Base-by-base conservation (phyloP, 1,140 invertebrate species). In the Artemia franciscana region DNA sequence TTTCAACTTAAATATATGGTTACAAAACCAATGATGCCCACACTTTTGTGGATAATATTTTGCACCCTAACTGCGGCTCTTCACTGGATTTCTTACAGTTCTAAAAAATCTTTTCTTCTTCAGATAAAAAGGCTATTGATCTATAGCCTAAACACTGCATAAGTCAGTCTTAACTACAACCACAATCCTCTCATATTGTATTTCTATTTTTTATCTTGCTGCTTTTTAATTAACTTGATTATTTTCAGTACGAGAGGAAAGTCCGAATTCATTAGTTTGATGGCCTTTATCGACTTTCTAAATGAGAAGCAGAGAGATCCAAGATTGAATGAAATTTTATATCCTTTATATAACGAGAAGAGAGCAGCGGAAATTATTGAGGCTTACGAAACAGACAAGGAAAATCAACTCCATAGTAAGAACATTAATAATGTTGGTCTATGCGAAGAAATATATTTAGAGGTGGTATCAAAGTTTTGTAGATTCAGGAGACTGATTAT, bases 281-380 rank as follows among this genome's bases (percentile, higher is more conserved):
- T 86, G 7, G 88, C 93, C 72, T 83, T 98, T 66, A 86, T 97
- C 26, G 86, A 85, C 63, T 98, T 98, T 73, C 75, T 98, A 67
- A 99, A 99, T 75, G 92, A 98, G 74, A 93, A 93, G 73, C 96
- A 99, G 75, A 80, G 96, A 63, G 96, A 99, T 80, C 94, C 94
- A 3, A 81, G 95, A 28, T 79, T 99, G 58, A 99, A 99, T 76
- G 96, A 99, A 80, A 99, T 99, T 72, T 78, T 99, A 9, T 98
- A 91, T 76, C 96, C 96, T 3, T 79, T 96, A 26, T 98, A 97
- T 71, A 91, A 98, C 71, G 87, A 92, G 67, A 92, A 92, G 71
- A 78, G 94, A 69, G 90, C 90, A 5, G 74, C 80, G 58, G 89
- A 97, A 74, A 93, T 99, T 67, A 93, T 99, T 67, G 82, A 81